phyloP scores from a whole-genome alignment of 2,888 invertebrate genomes.

The Euspilapteryx auroguttella region DNA sequence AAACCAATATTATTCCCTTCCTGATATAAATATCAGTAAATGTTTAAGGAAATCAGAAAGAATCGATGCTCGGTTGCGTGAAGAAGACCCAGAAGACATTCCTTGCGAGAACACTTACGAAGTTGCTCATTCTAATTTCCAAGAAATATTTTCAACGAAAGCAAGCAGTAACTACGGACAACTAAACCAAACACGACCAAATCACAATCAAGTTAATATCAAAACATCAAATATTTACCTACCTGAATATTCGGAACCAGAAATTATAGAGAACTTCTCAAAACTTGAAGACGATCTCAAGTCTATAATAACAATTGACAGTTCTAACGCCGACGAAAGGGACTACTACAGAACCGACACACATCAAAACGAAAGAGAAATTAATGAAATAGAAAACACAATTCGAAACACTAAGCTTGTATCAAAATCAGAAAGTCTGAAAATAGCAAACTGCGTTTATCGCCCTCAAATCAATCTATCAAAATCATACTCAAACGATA shows the following conservation, averaged over 20 bases:
- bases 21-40: slow-evolving; percentile 70
- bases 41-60: slow-evolving; percentile 71
- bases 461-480: slow-evolving; percentile 27
- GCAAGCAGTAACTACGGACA: slow-evolving; percentile 38
- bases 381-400: slow-evolving; percentile 54
- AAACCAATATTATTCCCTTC: slow-evolving; percentile 72
- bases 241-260: slow-evolving; percentile 30
- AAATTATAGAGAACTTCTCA: slow-evolving; percentile 32
- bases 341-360: slow-evolving; percentile 34
- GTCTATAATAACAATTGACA: slow-evolving; percentile 45
- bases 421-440: slow-evolving; percentile 44
- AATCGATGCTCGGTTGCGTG: slow-evolving; percentile 69
- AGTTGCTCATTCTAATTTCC: slow-evolving; percentile 42
- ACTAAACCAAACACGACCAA: slow-evolving; percentile 28
- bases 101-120: slow-evolving; percentile 46
- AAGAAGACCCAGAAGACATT: slow-evolving; percentile 45
- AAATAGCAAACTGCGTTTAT: slow-evolving; percentile 21
- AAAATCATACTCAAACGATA: slow-evolving; percentile 43
- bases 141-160: slow-evolving; percentile 35
- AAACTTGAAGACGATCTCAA: slow-evolving; percentile 50
- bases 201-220: slow-evolving; percentile 13
- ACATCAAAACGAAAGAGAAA: slow-evolving; percentile 52
- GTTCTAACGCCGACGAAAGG: slow-evolving; percentile 41
- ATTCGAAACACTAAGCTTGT: slow-evolving; percentile 49
- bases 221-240: slow-evolving; percentile 19